phyloP scores from a whole-genome alignment of 2,113 vertebrate genomes.

The Platichthys flesus region DNA sequence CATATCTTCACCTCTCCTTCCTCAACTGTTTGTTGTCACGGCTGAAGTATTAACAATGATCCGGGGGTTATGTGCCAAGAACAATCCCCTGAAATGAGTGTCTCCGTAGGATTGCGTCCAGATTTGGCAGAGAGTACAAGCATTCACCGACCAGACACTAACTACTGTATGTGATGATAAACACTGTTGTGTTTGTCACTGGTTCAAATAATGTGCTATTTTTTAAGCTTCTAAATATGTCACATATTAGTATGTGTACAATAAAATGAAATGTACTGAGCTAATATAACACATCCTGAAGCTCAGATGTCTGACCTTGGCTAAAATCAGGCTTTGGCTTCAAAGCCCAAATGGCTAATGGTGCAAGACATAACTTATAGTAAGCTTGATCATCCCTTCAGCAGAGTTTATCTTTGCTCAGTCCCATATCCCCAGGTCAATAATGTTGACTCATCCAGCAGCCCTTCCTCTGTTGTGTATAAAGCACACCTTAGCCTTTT shows the following conservation, averaged over 20 bases:
- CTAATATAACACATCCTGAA: conserved; percentile 26
- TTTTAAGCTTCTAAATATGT: background rate
- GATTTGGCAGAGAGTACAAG: background rate
- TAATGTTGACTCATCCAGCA: conserved; percentile 70
- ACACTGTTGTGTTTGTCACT: background rate
- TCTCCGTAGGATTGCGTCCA: background rate
- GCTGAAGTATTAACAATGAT: conserved; percentile 23
- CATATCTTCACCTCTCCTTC: conserved; percentile 13
- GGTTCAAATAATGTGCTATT: background rate
- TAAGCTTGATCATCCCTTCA: conserved; percentile 67
- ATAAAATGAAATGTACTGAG: background rate
- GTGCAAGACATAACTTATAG: conserved; percentile 63
- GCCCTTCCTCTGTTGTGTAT: conserved; percentile 52
- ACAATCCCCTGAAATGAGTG: background rate
- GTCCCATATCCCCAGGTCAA: conserved; percentile 65
- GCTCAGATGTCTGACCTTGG: conserved; percentile 57
- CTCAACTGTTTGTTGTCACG: conserved; percentile 11
- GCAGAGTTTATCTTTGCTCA: conserved; percentile 67
- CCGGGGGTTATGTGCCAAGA: conserved; percentile 5
- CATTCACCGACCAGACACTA: background rate
- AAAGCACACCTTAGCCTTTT: conserved; percentile 58
- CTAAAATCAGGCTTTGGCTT: conserved; percentile 58
- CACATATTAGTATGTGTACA: background rate
- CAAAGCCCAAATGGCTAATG: conserved; percentile 63
- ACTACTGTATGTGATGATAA: background rate